phyloP scores from a whole-genome alignment of 1,140 invertebrate species.

The Macrobrachium rosenbergii region DNA sequence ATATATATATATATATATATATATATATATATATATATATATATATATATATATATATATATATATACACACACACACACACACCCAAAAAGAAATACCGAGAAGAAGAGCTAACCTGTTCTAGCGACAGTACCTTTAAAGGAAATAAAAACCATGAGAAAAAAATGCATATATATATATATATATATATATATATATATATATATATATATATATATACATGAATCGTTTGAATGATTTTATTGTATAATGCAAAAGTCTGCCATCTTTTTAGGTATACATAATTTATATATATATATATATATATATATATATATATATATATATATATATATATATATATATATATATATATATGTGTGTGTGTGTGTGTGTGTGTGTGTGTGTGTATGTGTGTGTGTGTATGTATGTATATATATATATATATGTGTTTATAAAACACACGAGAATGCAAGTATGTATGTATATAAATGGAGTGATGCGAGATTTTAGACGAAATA shows the following conservation, averaged over 20 bases:
- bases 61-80: too few relatives aligned
- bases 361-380: background rate
- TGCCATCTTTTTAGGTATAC: background rate
- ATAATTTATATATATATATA: slow-evolving; percentile 8
- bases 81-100: too few relatives aligned
- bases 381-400: background rate
- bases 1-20: slow-evolving; percentile 13
- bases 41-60: too few relatives aligned
- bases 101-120: too few relatives aligned
- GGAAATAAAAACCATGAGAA: too few relatives aligned
- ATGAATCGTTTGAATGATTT: too few relatives aligned
- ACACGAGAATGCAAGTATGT: too few relatives aligned
- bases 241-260: too few relatives aligned
- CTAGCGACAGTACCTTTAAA: too few relatives aligned
- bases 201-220: slow-evolving; percentile 3
- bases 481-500: too few relatives aligned
- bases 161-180: slow-evolving; percentile 11
- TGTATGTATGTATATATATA: background rate
- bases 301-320: background rate
- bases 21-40: background rate
- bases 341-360: background rate
- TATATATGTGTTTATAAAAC: too few relatives aligned
- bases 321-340: slow-evolving; percentile 6
- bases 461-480: too few relatives aligned
- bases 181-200: slow-evolving; percentile 18